A percentile compares a stretch with the other conserved stretches of the same genome.
Conservation (phyloP, 2,797 vertebrate species). For the Peromyscus attwateri region DNA sequence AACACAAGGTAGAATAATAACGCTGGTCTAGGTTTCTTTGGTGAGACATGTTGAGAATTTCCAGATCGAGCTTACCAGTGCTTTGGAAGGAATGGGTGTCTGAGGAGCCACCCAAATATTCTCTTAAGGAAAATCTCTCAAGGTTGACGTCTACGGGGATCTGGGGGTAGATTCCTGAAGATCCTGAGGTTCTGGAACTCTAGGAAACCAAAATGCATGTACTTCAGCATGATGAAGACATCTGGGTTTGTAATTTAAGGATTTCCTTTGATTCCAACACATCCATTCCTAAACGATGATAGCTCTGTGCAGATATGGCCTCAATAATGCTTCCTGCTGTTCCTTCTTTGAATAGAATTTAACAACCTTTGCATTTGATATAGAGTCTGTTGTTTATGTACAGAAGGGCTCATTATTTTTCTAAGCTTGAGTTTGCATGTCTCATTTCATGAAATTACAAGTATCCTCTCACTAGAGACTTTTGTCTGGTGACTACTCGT, state of each 20-base stretch:
- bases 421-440: conserved; percentile 39
- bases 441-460: conserved; percentile 61
- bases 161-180: conserved; percentile 24
- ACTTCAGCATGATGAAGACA: conserved; percentile 81
- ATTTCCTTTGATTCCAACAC: conserved; percentile 73
- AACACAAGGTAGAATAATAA: conserved; percentile 46
- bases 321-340: conserved; percentile 32
- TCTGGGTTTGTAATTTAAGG: conserved; percentile 79
- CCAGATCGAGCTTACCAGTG: conserved; percentile 67
- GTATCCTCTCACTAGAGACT: conserved; percentile 45
- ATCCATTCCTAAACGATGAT: conserved; percentile 53
- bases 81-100: conserved; percentile 65
- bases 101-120: conserved; percentile 42
- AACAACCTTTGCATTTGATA: conserved; percentile 44
- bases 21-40: conserved; percentile 34
- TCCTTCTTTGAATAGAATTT: conserved; percentile 43
- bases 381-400: not conserved
- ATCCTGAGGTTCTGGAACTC: conserved; percentile 60
- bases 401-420: conserved; percentile 41
- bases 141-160: conserved; percentile 40
- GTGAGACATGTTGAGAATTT: conserved; percentile 73
- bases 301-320: conserved; percentile 57
- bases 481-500: conserved; percentile 36
- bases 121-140: conserved; percentile 46
- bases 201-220: conserved; percentile 71